Percentiles rank a stretch among this genome's conserved stretches.
phyloP scores from a whole-genome alignment of 2,797 vertebrate genomes.

The Syngnathus rostellatus region DNA sequence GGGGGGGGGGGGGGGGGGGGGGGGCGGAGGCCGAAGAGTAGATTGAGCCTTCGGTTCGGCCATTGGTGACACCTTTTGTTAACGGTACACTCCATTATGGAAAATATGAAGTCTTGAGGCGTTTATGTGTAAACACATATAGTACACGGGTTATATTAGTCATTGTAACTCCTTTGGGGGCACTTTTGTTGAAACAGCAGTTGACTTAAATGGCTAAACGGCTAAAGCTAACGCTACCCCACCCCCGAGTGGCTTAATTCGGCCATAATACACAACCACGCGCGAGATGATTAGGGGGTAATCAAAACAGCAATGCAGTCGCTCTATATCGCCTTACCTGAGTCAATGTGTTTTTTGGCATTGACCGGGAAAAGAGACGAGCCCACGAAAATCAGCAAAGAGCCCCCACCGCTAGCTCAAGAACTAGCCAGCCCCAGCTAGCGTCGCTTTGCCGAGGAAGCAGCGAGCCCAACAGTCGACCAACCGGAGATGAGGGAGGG shows the following conservation, averaged over 20 bases:
- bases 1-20: background rate
- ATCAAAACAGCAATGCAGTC: fast-evolving
- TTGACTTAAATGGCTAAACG: constrained; percentile 29
- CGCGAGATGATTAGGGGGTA: background rate
- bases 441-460: constrained; percentile 64
- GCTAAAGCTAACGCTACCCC: constrained; percentile 51
- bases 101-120: background rate
- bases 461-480: constrained; percentile 54
- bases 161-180: background rate
- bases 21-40: background rate
- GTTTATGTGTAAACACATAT: background rate
- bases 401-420: constrained; percentile 66
- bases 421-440: constrained; percentile 70
- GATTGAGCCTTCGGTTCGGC: constrained; percentile 1
- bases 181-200: background rate
- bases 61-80: background rate
- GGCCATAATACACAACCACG: constrained; percentile 33
- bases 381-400: constrained; percentile 63
- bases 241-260: constrained; percentile 56
- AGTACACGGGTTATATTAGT: too few species aligned
- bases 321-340: constrained; percentile 54
- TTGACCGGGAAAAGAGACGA: constrained; percentile 68
- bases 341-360: constrained; percentile 68
- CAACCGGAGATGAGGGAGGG: constrained; percentile 49
- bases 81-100: background rate